These are phyloP conservation scores for Mastacembelus armatus DNA, from an alignment of 2,797 vertebrate species.

Conservation along the genomic window DNA sequence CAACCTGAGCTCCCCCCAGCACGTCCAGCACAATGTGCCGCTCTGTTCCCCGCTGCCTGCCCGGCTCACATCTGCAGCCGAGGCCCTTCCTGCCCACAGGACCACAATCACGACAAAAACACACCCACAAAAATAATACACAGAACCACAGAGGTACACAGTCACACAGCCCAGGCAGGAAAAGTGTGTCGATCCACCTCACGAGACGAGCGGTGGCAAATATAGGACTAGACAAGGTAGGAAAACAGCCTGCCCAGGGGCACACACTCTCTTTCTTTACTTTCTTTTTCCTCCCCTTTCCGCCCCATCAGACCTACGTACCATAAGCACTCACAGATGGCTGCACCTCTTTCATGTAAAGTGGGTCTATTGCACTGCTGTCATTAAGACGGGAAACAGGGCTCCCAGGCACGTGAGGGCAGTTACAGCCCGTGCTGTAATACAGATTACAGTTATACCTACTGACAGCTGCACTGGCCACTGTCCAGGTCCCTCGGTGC, in stretches of 20 bases:
- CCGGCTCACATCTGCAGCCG: conserved; percentile 67
- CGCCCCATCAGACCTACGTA: neutral
- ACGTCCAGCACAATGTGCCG: conserved; percentile 76
- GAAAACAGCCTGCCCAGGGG: conserved; percentile 48
- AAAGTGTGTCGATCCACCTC: conserved; percentile 10
- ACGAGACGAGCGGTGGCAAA: conserved; percentile 36
- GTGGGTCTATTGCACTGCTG: conserved; percentile 37
- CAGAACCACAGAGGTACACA: conserved; percentile 41
- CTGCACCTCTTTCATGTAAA: conserved; percentile 45
- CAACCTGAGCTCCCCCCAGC: conserved; percentile 64
- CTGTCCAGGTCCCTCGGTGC: neutral
- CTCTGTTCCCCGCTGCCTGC: conserved; percentile 72
- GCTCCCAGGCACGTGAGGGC: conserved; percentile 24
- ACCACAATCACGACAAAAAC: conserved; percentile 73
- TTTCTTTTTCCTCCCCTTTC: conserved; percentile 28
- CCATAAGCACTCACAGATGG: conserved; percentile 68
- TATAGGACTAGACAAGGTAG: conserved; percentile 60
- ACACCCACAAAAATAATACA: conserved; percentile 75
- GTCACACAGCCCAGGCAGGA: conserved; percentile 11
- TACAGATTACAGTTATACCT: conserved; percentile 26
- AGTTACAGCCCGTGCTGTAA: neutral
- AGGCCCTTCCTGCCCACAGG: conserved; percentile 77
- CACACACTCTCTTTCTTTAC: conserved; percentile 42
- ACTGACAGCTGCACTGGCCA: conserved; percentile 8
- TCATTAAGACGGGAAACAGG: conserved; percentile 50